Evolutionary conservation across 1,140 invertebrate species (phyloP).

Genomic region (Radopholus similis): DNA sequence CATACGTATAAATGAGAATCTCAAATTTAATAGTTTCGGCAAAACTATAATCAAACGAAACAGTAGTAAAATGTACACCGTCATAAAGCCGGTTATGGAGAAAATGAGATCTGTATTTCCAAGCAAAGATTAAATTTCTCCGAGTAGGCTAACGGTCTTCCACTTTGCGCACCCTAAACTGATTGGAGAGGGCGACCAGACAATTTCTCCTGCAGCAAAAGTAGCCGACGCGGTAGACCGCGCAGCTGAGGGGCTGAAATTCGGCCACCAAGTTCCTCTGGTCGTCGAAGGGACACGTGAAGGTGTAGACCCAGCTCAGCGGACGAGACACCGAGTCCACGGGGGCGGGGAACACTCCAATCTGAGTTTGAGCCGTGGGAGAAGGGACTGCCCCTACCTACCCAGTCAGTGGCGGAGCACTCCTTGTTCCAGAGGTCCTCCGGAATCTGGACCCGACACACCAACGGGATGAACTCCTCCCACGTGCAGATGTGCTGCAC

Average conservation of each 20-base stretch:
- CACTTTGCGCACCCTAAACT: slow-evolving; percentile 18
- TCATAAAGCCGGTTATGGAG: no score
- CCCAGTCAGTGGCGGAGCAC: slow-evolving; percentile 24
- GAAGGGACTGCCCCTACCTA: not conserved
- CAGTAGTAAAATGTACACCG: no score
- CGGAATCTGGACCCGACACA: slow-evolving; percentile 19
- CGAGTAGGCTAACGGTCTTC: not conserved
- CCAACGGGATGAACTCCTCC: slow-evolving; percentile 23
- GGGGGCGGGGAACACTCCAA: slow-evolving; percentile 18
- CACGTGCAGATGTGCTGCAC: slow-evolving; percentile 32
- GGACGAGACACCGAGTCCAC: slow-evolving; percentile 5
- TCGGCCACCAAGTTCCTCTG: slow-evolving; percentile 7
- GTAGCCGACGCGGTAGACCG: slow-evolving; percentile 26
- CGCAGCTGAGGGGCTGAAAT: slow-evolving; percentile 19
- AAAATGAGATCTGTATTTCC: no score
- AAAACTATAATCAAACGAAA: no score
- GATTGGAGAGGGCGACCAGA: slow-evolving; percentile 27
- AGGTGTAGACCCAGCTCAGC: slow-evolving; percentile 27
- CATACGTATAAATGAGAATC: no score
- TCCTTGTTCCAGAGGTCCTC: slow-evolving; percentile 6
- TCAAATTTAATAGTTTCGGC: no score
- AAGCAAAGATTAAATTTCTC: no score
- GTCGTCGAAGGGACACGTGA: slow-evolving; percentile 32
- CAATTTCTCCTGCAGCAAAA: slow-evolving; percentile 27
- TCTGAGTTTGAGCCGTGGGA: not conserved